Evolutionary conservation across 2,797 vertebrate species (phyloP).

Genomic region (Oreochromis mossambicus): DNA sequence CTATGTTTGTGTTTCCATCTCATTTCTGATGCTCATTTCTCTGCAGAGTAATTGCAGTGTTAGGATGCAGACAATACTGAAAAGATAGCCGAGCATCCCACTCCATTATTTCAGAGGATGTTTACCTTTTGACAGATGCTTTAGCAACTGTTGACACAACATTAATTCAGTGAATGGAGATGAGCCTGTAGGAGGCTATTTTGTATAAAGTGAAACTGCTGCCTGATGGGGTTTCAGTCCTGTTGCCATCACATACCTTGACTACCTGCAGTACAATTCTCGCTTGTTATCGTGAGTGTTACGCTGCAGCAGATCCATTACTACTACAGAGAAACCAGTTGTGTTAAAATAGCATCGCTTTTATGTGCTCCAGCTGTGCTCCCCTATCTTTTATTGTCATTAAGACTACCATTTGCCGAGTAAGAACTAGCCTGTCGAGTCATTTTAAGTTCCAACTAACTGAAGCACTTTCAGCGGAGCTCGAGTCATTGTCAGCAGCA

Average conservation of each 20-base stretch:
- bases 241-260: not conserved
- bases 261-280: not conserved
- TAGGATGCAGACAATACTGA: conserved; percentile 8
- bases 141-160: conserved; percentile 34
- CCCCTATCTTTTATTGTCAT: not conserved
- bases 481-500: not conserved
- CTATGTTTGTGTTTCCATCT: not conserved
- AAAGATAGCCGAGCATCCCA: conserved; percentile 10
- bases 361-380: not conserved
- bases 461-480: not conserved
- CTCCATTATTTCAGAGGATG: conserved; percentile 42
- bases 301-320: not conserved
- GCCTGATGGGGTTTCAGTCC: conserved; percentile 5
- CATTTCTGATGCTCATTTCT: not conserved
- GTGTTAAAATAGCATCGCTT: not conserved
- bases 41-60: conserved; percentile 10
- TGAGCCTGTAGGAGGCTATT: conserved; percentile 15
- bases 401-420: not conserved
- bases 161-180: conserved; percentile 28
- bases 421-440: not conserved
- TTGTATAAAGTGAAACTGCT: conserved; percentile 3
- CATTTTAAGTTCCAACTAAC: not conserved
- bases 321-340: not conserved
- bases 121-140: conserved; percentile 45
- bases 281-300: not conserved